A percentile compares a stretch with the other conserved stretches of the same genome.
phyloP scores from a whole-genome alignment of 2,888 invertebrate species.

The Allophyes oxyacanthae region DNA sequence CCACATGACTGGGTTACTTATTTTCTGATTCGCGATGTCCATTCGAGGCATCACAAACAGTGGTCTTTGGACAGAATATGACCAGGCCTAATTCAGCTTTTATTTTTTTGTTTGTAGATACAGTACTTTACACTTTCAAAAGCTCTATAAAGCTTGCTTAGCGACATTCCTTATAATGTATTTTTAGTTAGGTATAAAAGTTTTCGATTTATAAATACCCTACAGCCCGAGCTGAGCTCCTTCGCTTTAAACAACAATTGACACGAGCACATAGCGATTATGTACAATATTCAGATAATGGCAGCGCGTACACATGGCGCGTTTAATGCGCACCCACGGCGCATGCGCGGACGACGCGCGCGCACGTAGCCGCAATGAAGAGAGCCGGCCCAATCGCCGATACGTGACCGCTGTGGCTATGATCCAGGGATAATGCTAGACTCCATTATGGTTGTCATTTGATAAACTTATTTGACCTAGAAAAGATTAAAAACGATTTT shows the following conservation, averaged over 20 bases:
- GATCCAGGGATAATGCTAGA: slow-evolving; percentile 63
- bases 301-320: slow-evolving; percentile 62
- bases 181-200: too few relatives aligned
- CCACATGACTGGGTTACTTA: too few relatives aligned
- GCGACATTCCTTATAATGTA: too few relatives aligned
- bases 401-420: slow-evolving; percentile 73
- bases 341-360: slow-evolving; percentile 44
- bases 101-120: too few relatives aligned
- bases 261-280: slow-evolving; percentile 65
- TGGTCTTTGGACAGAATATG: too few relatives aligned
- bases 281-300: slow-evolving; percentile 62
- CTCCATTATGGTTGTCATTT: slow-evolving; percentile 34
- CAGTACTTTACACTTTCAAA: too few relatives aligned
- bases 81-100: too few relatives aligned
- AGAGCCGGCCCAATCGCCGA: slow-evolving; percentile 64
- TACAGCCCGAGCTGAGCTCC: slow-evolving; percentile 14
- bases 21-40: too few relatives aligned
- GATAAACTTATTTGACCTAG: background rate
- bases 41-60: too few relatives aligned
- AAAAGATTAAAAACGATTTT: background rate
- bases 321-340: slow-evolving; percentile 60
- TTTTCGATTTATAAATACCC: too few relatives aligned
- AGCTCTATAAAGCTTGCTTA: too few relatives aligned
- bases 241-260: slow-evolving; percentile 68
- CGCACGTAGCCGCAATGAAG: slow-evolving; percentile 77